Evolutionary conservation across 1,140 invertebrate genomes (phyloP).

Genomic region (Chrysomallon squamiferum): DNA sequence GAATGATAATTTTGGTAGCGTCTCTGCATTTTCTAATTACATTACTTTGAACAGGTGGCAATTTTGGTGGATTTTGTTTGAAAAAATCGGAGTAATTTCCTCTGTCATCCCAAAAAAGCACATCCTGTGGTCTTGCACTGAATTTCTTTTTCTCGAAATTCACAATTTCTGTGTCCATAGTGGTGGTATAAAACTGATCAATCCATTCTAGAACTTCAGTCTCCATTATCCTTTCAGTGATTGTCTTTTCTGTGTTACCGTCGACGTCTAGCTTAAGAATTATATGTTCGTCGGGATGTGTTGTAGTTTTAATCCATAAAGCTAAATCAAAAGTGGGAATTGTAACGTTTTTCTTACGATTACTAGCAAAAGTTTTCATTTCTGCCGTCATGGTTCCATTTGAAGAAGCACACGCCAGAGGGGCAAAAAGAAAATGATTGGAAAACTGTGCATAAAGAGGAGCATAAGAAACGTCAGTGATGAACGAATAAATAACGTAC

Average conservation of each 20-base stretch:
- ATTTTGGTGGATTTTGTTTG: constrained; percentile 6
- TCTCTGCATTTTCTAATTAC: constrained; percentile 14
- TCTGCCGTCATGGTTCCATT: constrained; percentile 1
- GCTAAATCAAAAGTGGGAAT: constrained; percentile 16
- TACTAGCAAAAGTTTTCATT: background rate
- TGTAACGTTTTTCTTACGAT: background rate
- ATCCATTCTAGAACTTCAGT: constrained; percentile 30
- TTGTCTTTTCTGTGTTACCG: constrained; percentile 14
- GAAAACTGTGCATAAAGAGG: constrained; percentile 15
- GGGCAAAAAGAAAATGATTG: constrained; percentile 15
- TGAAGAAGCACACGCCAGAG: background rate
- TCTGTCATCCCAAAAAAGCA: constrained; percentile 22
- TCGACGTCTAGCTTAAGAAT: constrained; percentile 24
- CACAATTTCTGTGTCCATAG: background rate
- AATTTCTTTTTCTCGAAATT: constrained; percentile 14
- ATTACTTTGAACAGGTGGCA: background rate
- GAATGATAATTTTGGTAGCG: constrained; percentile 4
- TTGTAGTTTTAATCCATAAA: constrained; percentile 19
- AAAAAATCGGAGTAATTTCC: constrained; percentile 28
- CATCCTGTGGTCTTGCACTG: background rate
- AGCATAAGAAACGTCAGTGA: constrained; percentile 16
- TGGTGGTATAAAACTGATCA: constrained; percentile 29
- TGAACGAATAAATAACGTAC: constrained; percentile 24
- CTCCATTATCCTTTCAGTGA: constrained; percentile 5
- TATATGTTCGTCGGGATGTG: constrained; percentile 31